A percentile compares a stretch with the other conserved stretches of the same genome.
phyloP scores from a whole-genome alignment of 2,113 vertebrate species.

The Mastomys natalensis region DNA sequence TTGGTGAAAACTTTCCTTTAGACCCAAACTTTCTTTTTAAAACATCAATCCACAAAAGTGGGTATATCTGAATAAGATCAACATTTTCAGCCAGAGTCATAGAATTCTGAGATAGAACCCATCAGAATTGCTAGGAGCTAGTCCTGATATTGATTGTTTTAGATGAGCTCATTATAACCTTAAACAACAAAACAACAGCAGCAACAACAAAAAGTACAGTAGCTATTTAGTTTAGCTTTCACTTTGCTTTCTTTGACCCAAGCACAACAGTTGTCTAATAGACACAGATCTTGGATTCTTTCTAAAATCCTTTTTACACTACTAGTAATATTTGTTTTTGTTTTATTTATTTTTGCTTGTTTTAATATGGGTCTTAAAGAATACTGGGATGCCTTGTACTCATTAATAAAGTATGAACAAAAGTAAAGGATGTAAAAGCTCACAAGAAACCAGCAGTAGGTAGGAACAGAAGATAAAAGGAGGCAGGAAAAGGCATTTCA shows the following conservation, averaged over 20 bases:
- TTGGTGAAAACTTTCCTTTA: slow-evolving; percentile 43
- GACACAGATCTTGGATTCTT: slow-evolving; percentile 1
- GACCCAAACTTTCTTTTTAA: not conserved
- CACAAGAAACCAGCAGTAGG: slow-evolving; percentile 64
- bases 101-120: not conserved
- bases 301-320: slow-evolving; percentile 33
- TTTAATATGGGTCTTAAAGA: slow-evolving; percentile 40
- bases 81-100: not conserved
- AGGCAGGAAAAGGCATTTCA: slow-evolving; percentile 36
- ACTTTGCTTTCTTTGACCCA: slow-evolving; percentile 27
- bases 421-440: slow-evolving; percentile 36
- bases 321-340: not conserved
- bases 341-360: not conserved
- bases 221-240: not conserved
- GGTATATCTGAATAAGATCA: not conserved
- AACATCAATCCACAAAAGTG: not conserved
- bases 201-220: not conserved
- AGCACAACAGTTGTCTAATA: not conserved
- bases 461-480: slow-evolving; percentile 62
- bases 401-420: slow-evolving; percentile 38
- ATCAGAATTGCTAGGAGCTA: not conserved
- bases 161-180: not conserved
- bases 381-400: slow-evolving; percentile 22
- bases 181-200: not conserved
- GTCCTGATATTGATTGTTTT: not conserved